phyloP scores from a whole-genome alignment of 2,113 vertebrate genomes.

The Tragelaphus imberbis region DNA sequence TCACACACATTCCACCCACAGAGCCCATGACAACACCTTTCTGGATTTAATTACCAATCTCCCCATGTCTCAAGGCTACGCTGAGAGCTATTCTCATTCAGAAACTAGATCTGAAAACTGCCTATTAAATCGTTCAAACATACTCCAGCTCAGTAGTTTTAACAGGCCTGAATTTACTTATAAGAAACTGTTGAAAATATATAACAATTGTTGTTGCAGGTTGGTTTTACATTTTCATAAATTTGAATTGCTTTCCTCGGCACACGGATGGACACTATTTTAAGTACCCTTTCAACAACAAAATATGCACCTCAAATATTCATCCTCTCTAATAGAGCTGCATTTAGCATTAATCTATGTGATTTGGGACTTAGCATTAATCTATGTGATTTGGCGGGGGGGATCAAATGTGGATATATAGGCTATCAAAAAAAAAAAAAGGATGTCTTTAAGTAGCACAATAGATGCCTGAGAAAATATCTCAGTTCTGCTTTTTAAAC shows the following conservation, averaged over 20 bases:
- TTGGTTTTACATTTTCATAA: not conserved
- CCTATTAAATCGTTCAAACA: not conserved
- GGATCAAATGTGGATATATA: not conserved
- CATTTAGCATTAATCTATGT: not conserved
- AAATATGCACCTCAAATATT: not conserved
- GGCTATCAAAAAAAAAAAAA: not conserved
- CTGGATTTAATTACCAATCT: not conserved
- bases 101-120: not conserved
- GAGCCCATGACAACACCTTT: not conserved
- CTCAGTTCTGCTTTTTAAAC: not conserved
- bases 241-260: not conserved
- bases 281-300: not conserved
- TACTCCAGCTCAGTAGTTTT: not conserved
- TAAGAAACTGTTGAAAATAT: not conserved
- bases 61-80: not conserved
- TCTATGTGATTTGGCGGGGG: not conserved
- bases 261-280: not conserved
- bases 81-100: not conserved
- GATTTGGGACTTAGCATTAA: not conserved
- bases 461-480: not conserved
- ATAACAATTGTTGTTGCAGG: not conserved
- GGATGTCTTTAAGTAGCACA: not conserved
- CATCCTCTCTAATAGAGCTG: not conserved
- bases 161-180: not conserved
- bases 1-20: not conserved